Conservation (phyloP, 2,888 invertebrate species). For the Euplagia quadripunctaria region DNA sequence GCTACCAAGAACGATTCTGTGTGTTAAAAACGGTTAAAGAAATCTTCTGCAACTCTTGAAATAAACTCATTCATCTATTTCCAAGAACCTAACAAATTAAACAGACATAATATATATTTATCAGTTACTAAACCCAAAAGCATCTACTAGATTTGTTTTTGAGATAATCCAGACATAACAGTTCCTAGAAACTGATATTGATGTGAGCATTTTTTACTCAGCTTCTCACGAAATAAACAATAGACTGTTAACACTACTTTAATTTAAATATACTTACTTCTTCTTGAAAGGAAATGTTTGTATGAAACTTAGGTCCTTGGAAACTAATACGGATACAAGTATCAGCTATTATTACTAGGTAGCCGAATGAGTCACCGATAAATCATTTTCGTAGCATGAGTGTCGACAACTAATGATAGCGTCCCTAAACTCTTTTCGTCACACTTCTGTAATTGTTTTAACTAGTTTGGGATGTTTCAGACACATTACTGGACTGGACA, state of each 20-base stretch:
- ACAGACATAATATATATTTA: neutral
- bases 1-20: neutral
- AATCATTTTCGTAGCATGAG: neutral
- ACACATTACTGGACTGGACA: neutral
- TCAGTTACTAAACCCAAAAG: neutral
- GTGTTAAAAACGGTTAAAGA: neutral
- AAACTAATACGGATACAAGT: conserved; percentile 1
- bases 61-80: neutral
- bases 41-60: neutral
- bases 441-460: neutral
- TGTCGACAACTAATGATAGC: neutral
- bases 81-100: neutral
- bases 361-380: neutral
- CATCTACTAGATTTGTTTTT: neutral
- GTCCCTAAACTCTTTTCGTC: neutral
- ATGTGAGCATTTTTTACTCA: neutral
- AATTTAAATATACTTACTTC: conserved; percentile 2
- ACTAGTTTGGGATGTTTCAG: neutral
- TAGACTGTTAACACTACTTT: neutral
- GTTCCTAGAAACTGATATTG: neutral
- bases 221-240: neutral
- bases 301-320: conserved; percentile 2
- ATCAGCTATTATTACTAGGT: neutral
- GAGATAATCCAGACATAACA: neutral
- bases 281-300: conserved; percentile 12